Evolutionary conservation across 23 tunicate species (phyloP).

Genomic region (Clavelina lepadiformis): DNA sequence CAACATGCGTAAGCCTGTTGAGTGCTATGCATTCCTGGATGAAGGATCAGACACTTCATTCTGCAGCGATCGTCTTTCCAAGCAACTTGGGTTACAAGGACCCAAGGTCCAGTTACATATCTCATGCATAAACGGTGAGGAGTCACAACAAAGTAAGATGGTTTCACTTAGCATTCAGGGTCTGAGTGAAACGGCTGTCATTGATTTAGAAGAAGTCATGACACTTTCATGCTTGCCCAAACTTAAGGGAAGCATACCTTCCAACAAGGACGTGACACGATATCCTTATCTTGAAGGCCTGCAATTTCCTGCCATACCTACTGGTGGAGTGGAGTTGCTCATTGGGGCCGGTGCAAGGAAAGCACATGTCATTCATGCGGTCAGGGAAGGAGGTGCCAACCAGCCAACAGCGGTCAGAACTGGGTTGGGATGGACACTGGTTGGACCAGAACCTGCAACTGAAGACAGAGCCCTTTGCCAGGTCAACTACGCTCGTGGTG

Average conservation of each 20-base stretch:
- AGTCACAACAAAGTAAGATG: no score
- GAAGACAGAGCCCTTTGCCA: background rate
- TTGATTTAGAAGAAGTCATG: background rate
- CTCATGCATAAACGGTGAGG: no score
- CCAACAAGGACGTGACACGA: background rate
- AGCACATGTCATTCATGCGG: background rate
- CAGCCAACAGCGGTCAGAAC: background rate
- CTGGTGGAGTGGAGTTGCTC: conserved; percentile 3
- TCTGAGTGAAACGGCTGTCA: no score
- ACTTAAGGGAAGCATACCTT: background rate
- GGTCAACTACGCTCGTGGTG: background rate
- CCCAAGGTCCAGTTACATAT: background rate
- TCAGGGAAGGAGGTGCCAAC: background rate
- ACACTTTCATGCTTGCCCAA: background rate
- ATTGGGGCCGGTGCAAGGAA: conserved; percentile 5
- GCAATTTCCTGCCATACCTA: no score
- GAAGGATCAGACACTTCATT: background rate
- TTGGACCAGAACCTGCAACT: background rate
- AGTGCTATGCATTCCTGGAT: background rate
- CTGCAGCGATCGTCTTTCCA: background rate
- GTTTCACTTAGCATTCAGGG: no score
- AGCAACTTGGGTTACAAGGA: background rate
- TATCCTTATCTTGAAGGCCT: conserved; percentile 6
- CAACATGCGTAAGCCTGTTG: background rate
- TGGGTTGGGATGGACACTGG: background rate